Evolutionary conservation across 2,888 invertebrate genomes (phyloP), one percentile per base, ranked within the genome.

Genomic region (Prenolepis imparis): DNA sequence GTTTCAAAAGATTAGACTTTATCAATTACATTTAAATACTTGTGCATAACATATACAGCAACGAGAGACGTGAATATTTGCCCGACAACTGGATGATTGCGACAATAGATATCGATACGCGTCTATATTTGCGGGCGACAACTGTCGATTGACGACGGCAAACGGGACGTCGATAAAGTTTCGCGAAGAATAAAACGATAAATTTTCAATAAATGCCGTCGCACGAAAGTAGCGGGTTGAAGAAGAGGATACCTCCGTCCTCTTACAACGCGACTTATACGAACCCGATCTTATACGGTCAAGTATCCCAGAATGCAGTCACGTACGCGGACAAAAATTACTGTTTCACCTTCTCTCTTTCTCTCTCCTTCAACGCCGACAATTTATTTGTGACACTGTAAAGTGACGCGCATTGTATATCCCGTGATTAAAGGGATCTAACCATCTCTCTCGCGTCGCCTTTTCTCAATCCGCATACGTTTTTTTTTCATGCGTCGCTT

Each of bases 311-410:
- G 70, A 92, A 91, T 87, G 86, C 87, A 85, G 92, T 92, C 92
- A 92, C 92, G 92, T 92, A 88, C 86, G 52, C 52, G 64, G 80
- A 83, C 89, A 90, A 89, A 89, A 91, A 92, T 90, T 89, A 90
- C 90, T 90, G 75, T 84, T 80, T 88, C 86, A 80, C 86, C 84
- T 5, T 36, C 36, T 36, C 36, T 36, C 36, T 36, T 5, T 36
- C 36, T 36, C 36, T 36, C 36, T 36, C 36, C 4, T 5, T 92
- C 90, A 84, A 89, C 87, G 89, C 86, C 75, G 86, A 90, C 91
- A 91, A 92, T 92, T 91, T 91, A 92, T 91, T 92, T 89, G 90
- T 86, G 87, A 90, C 88, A 84, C 80, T 87, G 87, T 86, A 85
- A 89, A 89, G 78, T 88, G 87, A 88, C 89, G 86, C 72, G 82